phyloP scores from a whole-genome alignment of 2,797 vertebrate species.

The Morelia viridis region DNA sequence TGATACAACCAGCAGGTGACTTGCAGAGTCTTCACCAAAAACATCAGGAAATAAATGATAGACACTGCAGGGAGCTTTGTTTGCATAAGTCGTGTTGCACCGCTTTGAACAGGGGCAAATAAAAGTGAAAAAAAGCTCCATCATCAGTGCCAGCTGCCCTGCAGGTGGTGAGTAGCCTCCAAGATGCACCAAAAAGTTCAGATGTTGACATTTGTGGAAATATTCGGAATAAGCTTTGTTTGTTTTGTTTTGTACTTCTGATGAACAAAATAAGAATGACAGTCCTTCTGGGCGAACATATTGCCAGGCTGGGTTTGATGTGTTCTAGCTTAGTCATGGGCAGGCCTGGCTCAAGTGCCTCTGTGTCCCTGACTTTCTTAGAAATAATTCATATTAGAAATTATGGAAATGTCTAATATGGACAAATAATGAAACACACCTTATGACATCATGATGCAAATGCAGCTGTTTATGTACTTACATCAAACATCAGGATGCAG shows the following conservation, averaged over 20 bases:
- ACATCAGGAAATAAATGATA: constrained; percentile 10
- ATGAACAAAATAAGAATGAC: too few relatives aligned
- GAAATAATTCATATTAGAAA: too few relatives aligned
- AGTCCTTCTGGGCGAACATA: not conserved
- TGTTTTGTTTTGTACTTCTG: not conserved
- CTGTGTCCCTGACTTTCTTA: not conserved
- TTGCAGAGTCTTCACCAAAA: not conserved
- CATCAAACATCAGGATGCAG: too few relatives aligned
- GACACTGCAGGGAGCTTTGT: constrained; percentile 1
- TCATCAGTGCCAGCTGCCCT: not conserved
- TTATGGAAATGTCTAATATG: too few relatives aligned
- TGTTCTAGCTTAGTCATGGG: not conserved
- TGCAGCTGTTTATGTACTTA: too few relatives aligned
- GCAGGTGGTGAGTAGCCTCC: not conserved
- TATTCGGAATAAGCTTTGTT: not conserved
- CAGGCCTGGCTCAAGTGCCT: not conserved
- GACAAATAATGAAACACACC: too few relatives aligned
- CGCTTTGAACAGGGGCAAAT: constrained; percentile 11
- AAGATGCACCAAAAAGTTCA: not conserved
- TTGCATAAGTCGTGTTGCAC: constrained; percentile 2
- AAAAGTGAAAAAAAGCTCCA: not conserved
- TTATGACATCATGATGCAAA: too few relatives aligned
- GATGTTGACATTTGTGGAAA: not conserved
- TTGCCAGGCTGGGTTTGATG: not conserved
- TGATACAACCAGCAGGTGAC: constrained; percentile 21